phyloP scores from a whole-genome alignment of 2,888 invertebrate genomes.

The Baronia brevicornis region DNA sequence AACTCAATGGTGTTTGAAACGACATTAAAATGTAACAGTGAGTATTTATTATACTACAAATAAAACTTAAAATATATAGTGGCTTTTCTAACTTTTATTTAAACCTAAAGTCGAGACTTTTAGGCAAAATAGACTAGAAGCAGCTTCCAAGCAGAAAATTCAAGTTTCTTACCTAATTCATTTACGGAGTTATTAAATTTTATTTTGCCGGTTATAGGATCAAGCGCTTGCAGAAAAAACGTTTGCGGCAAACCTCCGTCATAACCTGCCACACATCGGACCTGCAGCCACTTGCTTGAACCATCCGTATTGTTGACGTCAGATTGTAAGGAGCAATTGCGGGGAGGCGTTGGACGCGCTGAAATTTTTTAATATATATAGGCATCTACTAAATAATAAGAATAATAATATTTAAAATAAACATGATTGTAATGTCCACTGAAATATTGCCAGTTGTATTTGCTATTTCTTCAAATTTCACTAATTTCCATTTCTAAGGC shows the following conservation, averaged over 20 bases:
- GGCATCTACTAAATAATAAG: background rate
- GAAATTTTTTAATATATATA: constrained; percentile 18
- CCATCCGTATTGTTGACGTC: constrained; percentile 66
- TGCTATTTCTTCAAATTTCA: too few relatives aligned
- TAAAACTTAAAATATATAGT: too few relatives aligned
- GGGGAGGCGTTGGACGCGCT: constrained; percentile 88
- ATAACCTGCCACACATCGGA: constrained; percentile 91
- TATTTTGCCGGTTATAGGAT: constrained; percentile 81
- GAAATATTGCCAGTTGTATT: too few relatives aligned
- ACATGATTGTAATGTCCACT: too few relatives aligned
- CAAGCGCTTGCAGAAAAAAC: constrained; percentile 88
- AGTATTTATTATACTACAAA: too few relatives aligned
- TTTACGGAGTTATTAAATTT: constrained; percentile 81
- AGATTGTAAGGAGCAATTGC: constrained; percentile 89
- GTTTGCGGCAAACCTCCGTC: constrained; percentile 92
- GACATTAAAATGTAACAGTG: too few relatives aligned
- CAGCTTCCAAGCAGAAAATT: background rate
- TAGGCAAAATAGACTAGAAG: background rate
- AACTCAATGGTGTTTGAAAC: too few relatives aligned
- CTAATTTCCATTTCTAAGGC: too few relatives aligned
- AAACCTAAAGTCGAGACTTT: too few relatives aligned
- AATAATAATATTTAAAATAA: background rate
- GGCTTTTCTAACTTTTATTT: too few relatives aligned
- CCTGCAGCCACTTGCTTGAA: constrained; percentile 75
- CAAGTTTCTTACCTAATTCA: constrained; percentile 47